These are phyloP conservation scores for Lagopus leucura DNA, from an alignment of 2,113 vertebrate genomes.

Conservation along the genomic window DNA sequence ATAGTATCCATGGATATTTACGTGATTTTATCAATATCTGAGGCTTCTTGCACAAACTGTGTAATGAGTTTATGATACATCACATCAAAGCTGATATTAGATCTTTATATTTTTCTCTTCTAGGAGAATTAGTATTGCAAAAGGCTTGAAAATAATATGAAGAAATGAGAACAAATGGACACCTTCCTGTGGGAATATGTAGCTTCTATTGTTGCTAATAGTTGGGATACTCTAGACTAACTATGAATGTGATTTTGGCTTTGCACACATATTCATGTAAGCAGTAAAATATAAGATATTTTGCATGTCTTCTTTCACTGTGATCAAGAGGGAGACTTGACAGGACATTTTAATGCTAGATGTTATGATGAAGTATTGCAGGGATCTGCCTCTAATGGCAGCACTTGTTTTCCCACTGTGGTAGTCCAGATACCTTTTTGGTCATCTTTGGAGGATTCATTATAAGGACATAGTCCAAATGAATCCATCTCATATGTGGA, in stretches of 20 bases:
- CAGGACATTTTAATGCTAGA: background rate
- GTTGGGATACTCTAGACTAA: background rate
- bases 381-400: background rate
- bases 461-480: background rate
- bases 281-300: background rate
- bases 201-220: background rate
- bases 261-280: background rate
- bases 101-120: background rate
- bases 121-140: background rate
- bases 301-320: background rate
- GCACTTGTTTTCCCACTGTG: background rate
- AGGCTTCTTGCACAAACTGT: background rate
- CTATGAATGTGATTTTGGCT: background rate
- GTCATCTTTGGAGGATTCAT: background rate
- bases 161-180: background rate
- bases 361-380: background rate
- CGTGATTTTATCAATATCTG: background rate
- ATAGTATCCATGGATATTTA: slow-evolving; percentile 28
- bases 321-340: background rate
- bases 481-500: background rate
- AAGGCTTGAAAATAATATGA: slow-evolving; percentile 1
- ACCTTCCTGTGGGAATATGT: background rate
- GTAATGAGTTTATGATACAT: background rate
- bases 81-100: slow-evolving; percentile 8
- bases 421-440: background rate